Conservation (phyloP, 2,888 invertebrate species). For the Acanthosoma haemorrhoidale region DNA sequence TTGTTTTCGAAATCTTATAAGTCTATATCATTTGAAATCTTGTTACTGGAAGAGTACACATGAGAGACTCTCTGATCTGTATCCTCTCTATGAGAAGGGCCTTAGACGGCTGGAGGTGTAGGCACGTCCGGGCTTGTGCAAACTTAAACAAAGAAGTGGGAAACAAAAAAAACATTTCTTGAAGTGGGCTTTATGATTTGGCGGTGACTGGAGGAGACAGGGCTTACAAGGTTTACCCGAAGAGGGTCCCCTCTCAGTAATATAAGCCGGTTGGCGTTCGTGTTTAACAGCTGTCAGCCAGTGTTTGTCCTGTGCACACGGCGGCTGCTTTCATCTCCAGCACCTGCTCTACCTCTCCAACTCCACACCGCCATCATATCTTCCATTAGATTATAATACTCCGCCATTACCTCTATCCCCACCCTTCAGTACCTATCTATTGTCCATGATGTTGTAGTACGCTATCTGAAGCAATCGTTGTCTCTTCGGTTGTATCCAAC, state of each 20-base stretch:
- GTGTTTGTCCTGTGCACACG: constrained; percentile 28
- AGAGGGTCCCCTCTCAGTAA: constrained; percentile 31
- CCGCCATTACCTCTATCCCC: constrained; percentile 26
- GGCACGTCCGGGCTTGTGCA: neutral
- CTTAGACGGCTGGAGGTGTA: neutral
- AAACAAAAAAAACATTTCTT: neutral
- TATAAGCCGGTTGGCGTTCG: constrained; percentile 29
- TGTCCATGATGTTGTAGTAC: neutral
- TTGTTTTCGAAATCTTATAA: too few relatives aligned
- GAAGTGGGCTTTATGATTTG: constrained; percentile 7
- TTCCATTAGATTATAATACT: constrained; percentile 25
- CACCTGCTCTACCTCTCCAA: neutral
- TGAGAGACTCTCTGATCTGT: neutral
- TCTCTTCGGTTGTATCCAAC: neutral
- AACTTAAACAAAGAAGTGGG: neutral
- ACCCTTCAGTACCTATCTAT: neutral
- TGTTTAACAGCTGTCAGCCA: constrained; percentile 37
- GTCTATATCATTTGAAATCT: too few relatives aligned
- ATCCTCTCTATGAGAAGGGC: too few relatives aligned
- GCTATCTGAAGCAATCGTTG: neutral
- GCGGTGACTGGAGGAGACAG: neutral
- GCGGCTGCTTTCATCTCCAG: constrained; percentile 30
- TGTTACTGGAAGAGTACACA: too few relatives aligned
- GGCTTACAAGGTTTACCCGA: constrained; percentile 3
- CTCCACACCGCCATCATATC: neutral